These are phyloP conservation scores for Psylliodes chrysocephalus DNA, from an alignment of 2,888 invertebrate species.

Conservation along the genomic window DNA sequence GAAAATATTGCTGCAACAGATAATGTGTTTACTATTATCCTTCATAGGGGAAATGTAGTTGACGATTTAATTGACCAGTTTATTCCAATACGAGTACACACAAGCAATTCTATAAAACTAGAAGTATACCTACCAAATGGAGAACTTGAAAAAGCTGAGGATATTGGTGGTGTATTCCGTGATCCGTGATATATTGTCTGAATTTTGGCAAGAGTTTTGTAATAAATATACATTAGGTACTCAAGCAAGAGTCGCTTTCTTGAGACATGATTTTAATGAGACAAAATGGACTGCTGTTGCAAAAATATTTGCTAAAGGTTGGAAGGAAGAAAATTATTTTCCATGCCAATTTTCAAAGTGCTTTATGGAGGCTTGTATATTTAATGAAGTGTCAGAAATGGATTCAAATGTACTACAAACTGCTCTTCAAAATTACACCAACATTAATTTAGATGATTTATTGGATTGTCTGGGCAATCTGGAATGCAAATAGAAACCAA, in stretches of 20 bases:
- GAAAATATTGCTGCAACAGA: no score
- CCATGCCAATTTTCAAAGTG: conserved; percentile 11
- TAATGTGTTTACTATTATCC: not conserved
- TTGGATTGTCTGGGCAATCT: conserved; percentile 4
- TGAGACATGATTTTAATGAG: conserved; percentile 31
- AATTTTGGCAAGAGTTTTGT: conserved; percentile 30
- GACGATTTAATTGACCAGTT: conserved; percentile 7
- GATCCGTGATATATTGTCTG: conserved; percentile 26
- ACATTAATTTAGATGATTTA: no score
- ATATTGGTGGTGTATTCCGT: conserved; percentile 29
- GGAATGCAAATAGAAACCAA: conserved; percentile 26
- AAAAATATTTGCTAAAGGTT: conserved; percentile 18
- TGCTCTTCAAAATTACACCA: no score
- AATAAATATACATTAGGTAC: conserved; percentile 31
- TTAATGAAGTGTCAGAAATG: not conserved
- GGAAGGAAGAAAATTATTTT: conserved; percentile 8
- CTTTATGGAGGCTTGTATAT: conserved; percentile 6
- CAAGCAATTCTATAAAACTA: not conserved
- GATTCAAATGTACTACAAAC: no score
- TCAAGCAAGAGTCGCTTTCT: conserved; percentile 18
- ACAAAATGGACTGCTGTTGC: conserved; percentile 28
- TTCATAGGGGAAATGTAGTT: conserved; percentile 12
- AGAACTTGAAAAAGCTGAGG: conserved; percentile 26
- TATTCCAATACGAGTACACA: conserved; percentile 2
- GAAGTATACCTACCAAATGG: conserved; percentile 28